These are phyloP conservation scores for Chaetura pelagica DNA, from an alignment of 2,113 vertebrate genomes.

Conservation along the genomic window DNA sequence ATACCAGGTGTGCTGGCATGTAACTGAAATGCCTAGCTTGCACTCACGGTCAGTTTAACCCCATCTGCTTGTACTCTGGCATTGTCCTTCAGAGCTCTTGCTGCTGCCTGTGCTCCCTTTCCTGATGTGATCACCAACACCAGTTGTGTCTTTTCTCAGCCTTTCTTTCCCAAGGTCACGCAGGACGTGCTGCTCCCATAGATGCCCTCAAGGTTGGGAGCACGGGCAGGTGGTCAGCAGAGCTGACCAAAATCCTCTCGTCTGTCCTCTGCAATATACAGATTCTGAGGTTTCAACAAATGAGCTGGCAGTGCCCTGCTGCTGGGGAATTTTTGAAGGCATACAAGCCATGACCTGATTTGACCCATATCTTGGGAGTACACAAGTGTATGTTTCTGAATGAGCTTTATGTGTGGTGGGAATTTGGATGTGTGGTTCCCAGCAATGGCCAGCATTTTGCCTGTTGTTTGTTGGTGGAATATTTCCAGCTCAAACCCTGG, in stretches of 20 bases:
- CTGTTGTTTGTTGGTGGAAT: not conserved
- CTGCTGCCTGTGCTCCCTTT: not conserved
- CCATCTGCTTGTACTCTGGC: not conserved
- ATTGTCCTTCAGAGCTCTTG: not conserved
- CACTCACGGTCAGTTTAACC: not conserved
- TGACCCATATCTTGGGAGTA: not conserved
- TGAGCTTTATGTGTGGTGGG: not conserved
- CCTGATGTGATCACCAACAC: not conserved
- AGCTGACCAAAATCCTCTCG: fast-evolving
- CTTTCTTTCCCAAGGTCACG: not conserved
- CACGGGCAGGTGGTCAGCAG: not conserved
- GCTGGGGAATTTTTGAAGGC: not conserved
- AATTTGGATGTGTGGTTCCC: not conserved
- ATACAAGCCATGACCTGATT: not conserved
- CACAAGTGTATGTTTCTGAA: not conserved
- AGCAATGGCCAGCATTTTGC: not conserved
- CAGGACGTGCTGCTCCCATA: not conserved
- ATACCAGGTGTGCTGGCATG: not conserved
- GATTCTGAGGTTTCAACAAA: not conserved
- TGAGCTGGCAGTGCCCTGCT: not conserved
- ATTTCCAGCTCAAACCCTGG: fast-evolving
- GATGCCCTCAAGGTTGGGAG: not conserved
- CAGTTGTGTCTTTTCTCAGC: not conserved
- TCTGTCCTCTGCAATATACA: not conserved
- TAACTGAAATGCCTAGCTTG: not conserved